Evolutionary conservation across 2,888 invertebrate genomes (phyloP), one percentile per base, ranked within the genome.

Genomic region (Volucella inanis): DNA sequence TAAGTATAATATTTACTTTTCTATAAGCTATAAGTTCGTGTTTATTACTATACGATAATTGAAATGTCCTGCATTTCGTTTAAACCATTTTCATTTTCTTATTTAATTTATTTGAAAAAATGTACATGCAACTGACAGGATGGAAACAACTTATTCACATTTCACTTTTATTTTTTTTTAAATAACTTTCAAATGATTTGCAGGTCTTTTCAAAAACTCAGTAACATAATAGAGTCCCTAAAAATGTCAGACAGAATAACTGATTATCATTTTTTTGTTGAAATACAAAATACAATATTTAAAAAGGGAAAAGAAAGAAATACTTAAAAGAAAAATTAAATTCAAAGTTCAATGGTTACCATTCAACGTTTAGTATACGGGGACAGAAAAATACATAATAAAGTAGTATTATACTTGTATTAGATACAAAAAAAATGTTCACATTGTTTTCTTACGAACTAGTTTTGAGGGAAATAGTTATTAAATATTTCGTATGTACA

Each of bases 151-250:
- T 72, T 22, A 22, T 22, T 22, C 18, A 22, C 18, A 2, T 22
- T 45, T 55, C 50, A 31, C 8, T n/a, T 47, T 12, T 47, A 0
- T n/a, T 12, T 47, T 31, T 31, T 31, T 3, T 31, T 31, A 31
- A 6, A 31, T 31, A 31, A 31, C 31, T 31, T 31, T 31, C 31
- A 31, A 31, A 31, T 31, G 6, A 6, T 31, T 31, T 31, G 79
- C 79, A 84, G 79, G 80, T 50, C 22, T 18, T 47, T 70, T 72
- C 67, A 77, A 57, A 67, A 81, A 85, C 71, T 81, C 62, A 72
- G 71, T 67, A 85, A 81, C 72, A 81, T 76, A 76, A 72, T 72
- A 81, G 62, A 76, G 68, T 85, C 85, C 85, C 85, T 85, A 85
- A 85, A 76, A 81, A 64, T 81, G 85, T 85, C 85, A 85, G 85